A percentile compares a stretch with the other conserved stretches of the same genome.
phyloP scores from a whole-genome alignment of 2,888 invertebrate genomes.

The Latheticus oryzae region DNA sequence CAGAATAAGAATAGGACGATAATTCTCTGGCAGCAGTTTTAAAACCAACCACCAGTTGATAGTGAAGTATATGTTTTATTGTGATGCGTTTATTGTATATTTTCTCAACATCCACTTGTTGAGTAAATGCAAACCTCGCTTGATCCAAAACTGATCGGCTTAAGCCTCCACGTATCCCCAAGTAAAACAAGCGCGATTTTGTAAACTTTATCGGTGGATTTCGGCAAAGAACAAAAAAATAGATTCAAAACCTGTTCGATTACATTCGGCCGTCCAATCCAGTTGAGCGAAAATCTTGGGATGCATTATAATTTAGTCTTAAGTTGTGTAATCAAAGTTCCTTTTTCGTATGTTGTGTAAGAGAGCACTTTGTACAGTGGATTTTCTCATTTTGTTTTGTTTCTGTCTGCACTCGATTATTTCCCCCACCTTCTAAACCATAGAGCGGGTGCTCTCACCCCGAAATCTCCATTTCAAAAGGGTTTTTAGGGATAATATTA shows the following conservation, averaged over 20 bases:
- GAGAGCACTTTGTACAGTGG: constrained; percentile 48
- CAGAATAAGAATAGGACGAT: background rate
- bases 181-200: constrained; percentile 26
- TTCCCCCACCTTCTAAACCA: constrained; percentile 48
- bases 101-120: constrained; percentile 42
- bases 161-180: constrained; percentile 21
- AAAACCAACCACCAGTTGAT: constrained; percentile 38
- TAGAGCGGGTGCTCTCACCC: constrained; percentile 51
- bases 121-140: constrained; percentile 32
- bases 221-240: constrained; percentile 3
- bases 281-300: constrained; percentile 8
- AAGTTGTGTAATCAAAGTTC: constrained; percentile 46
- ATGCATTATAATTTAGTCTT: constrained; percentile 8
- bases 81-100: constrained; percentile 35
- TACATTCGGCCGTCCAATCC: no score
- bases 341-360: constrained; percentile 36
- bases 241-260: constrained; percentile 1
- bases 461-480: constrained; percentile 64
- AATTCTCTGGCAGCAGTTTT: constrained; percentile 10
- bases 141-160: constrained; percentile 32
- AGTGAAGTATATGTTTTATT: constrained; percentile 29
- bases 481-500: constrained; percentile 63
- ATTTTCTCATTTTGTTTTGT: constrained; percentile 59
- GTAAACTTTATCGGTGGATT: constrained; percentile 23
- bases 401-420: constrained; percentile 59